Evolutionary conservation across 2,797 vertebrate genomes (phyloP).

Genomic region (Scolopax rusticola): DNA sequence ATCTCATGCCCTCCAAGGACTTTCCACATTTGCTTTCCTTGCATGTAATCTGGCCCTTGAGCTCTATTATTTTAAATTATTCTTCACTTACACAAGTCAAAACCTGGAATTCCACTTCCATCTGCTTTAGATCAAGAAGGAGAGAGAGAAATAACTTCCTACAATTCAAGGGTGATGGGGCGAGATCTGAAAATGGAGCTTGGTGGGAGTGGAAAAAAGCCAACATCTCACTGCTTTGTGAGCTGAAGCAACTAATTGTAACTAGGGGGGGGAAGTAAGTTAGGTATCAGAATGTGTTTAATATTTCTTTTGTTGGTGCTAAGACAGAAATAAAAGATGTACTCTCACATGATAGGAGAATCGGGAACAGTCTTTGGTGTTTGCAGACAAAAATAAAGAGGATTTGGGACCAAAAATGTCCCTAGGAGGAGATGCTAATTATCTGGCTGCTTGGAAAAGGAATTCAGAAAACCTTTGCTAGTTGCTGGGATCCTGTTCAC

Average conservation of each 20-base stretch:
- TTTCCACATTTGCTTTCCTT: slow-evolving; percentile 7
- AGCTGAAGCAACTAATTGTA: background rate
- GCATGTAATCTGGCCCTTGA: slow-evolving; percentile 38
- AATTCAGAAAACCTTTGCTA: background rate
- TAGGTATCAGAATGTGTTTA: background rate
- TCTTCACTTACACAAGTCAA: slow-evolving; percentile 17
- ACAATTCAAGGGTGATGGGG: background rate
- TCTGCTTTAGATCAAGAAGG: slow-evolving; percentile 34
- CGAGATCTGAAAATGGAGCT: background rate
- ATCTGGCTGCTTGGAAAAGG: background rate
- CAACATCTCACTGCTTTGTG: background rate
- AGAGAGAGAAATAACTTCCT: slow-evolving; percentile 31
- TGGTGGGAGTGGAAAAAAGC: background rate
- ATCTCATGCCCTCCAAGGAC: background rate
- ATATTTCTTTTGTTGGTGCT: background rate
- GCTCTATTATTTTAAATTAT: slow-evolving; percentile 55
- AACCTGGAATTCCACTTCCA: slow-evolving; percentile 54
- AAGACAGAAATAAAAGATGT: background rate
- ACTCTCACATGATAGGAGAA: background rate
- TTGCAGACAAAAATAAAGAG: background rate
- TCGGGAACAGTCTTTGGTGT: background rate
- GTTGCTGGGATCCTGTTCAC: background rate
- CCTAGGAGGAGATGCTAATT: background rate
- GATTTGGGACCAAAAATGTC: background rate
- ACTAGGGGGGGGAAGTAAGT: background rate